A percentile compares a stretch with the other conserved stretches of the same genome.
Evolutionary conservation across 35 echinoderm and acorn worm genomes (phyloP).

Genomic region (Nesometra sesokonis): DNA sequence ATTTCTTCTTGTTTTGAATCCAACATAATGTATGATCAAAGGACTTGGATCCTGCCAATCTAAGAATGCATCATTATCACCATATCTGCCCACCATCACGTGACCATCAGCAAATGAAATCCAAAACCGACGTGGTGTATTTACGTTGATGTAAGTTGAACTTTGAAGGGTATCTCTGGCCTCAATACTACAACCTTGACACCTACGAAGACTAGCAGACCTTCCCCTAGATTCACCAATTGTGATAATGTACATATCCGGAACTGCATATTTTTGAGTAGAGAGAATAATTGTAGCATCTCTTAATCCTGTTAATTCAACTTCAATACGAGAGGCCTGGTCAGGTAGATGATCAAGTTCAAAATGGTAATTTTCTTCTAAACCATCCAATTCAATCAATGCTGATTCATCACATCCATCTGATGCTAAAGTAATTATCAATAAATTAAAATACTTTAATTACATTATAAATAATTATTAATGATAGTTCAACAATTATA

Average conservation of each 20-base stretch:
- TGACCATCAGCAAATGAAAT: slow-evolving; percentile 11
- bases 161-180: background rate
- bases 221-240: background rate
- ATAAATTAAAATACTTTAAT: background rate
- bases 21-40: slow-evolving; percentile 17
- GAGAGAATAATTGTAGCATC: slow-evolving; percentile 7
- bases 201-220: background rate
- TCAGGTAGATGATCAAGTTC: background rate
- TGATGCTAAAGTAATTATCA: background rate
- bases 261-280: background rate
- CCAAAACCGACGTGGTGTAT: slow-evolving; percentile 3
- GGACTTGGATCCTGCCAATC: background rate
- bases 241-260: background rate
- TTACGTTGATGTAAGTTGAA: background rate
- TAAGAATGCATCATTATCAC: slow-evolving; percentile 17
- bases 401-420: background rate
- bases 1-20: background rate
- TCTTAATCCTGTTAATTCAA: slow-evolving; percentile 5
- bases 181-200: background rate
- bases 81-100: slow-evolving; percentile 1
- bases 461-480: no score
- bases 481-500: no score
- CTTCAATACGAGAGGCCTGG: background rate
- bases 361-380: background rate
- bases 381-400: background rate